phyloP scores from a whole-genome alignment of 2,888 invertebrate genomes.

The Griposia aprilina region DNA sequence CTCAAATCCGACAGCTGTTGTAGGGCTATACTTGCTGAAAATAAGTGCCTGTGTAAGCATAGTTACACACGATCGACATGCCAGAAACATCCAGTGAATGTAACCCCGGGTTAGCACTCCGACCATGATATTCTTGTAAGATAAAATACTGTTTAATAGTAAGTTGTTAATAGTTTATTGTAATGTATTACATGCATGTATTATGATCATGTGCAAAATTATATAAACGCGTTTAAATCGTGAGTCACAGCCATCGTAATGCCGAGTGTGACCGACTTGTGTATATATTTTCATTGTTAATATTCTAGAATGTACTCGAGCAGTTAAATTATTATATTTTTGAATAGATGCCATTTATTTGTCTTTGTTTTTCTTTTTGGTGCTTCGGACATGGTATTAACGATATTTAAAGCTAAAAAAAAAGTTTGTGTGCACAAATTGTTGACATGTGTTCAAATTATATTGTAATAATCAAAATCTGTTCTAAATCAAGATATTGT shows the following conservation, averaged over 20 bases:
- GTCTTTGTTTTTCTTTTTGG: constrained; percentile 70
- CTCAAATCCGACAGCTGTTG: not conserved
- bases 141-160: constrained; percentile 87
- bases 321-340: constrained; percentile 77
- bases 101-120: constrained; percentile 62
- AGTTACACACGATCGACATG: not conserved
- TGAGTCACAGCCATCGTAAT: constrained; percentile 57
- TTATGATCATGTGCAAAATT: constrained; percentile 86
- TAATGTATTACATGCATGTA: constrained; percentile 85
- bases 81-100: constrained; percentile 15
- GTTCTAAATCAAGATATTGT: constrained; percentile 65
- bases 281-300: constrained; percentile 80
- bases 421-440: constrained; percentile 80
- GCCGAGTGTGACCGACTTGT: constrained; percentile 73
- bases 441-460: constrained; percentile 76
- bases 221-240: constrained; percentile 77
- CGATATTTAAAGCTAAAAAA: constrained; percentile 44
- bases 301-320: constrained; percentile 70
- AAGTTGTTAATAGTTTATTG: constrained; percentile 90
- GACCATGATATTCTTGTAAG: constrained; percentile 82
- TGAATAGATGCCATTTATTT: constrained; percentile 75
- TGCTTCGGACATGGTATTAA: constrained; percentile 73
- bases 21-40: not conserved
- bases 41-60: constrained; percentile 1
- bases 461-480: constrained; percentile 66